A percentile compares a stretch with the other conserved stretches of the same genome.
These are phyloP conservation scores for Porites rus DNA, from an alignment of 92 coral and sea anemone species.

Conservation along the genomic window DNA sequence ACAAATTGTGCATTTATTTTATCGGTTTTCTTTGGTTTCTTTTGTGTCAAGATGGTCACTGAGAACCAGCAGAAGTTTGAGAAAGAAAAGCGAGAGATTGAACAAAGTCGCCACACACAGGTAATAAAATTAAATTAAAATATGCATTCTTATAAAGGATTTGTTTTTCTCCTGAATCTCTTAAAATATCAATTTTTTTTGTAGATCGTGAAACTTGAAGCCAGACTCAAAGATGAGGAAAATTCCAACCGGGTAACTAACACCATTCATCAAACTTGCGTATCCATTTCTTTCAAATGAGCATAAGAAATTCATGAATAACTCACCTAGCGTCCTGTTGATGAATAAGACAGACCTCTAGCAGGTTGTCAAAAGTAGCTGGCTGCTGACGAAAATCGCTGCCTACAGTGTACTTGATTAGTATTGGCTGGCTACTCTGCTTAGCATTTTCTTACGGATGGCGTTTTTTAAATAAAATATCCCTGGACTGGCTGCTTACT, in stretches of 20 bases:
- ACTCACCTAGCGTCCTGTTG: too few relatives aligned
- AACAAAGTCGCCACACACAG: constrained; percentile 63
- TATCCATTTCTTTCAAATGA: neutral
- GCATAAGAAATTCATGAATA: neutral
- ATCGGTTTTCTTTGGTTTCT: neutral
- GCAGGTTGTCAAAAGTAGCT: too few relatives aligned
- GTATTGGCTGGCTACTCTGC: too few relatives aligned
- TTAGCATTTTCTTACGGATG: too few relatives aligned
- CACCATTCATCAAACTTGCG: neutral
- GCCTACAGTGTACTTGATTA: too few relatives aligned
- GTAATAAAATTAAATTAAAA: neutral
- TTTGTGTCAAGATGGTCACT: constrained; percentile 62
- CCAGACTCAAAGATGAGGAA: constrained; percentile 53
- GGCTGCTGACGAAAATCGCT: too few relatives aligned
- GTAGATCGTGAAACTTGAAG: constrained; percentile 67
- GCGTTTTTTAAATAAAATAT: too few relatives aligned
- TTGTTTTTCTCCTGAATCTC: neutral
- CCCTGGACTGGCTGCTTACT: too few relatives aligned
- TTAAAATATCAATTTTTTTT: neutral
- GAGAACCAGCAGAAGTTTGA: constrained; percentile 76
- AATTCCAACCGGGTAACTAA: constrained; percentile 63
- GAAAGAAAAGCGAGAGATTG: constrained; percentile 76
- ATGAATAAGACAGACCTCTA: too few relatives aligned
- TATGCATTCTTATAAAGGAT: neutral
- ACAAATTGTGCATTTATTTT: neutral